Evolutionary conservation across 2,888 invertebrate genomes (phyloP).

Genomic region (Noctua fimbriata): DNA sequence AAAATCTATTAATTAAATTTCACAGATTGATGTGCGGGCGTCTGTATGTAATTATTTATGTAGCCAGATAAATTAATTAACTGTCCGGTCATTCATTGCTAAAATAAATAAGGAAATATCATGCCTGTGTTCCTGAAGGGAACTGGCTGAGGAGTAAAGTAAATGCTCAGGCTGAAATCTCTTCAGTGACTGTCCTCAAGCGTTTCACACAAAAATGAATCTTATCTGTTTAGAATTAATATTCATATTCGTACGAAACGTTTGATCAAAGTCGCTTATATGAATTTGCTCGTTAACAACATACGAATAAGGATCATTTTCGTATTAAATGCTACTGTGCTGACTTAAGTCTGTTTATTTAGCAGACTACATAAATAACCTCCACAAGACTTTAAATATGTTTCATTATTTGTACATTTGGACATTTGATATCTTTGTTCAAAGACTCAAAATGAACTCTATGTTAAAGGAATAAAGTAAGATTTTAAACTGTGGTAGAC

Average conservation of each 20-base stretch:
- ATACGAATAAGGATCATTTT: background rate
- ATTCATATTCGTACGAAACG: background rate
- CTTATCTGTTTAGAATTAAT: background rate
- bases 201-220: background rate
- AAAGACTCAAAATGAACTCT: constrained; percentile 57
- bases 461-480: constrained; percentile 43
- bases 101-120: background rate
- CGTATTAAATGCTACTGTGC: background rate
- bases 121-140: background rate
- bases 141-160: background rate
- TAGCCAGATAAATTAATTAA: constrained; percentile 6
- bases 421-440: constrained; percentile 46
- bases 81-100: background rate
- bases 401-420: constrained; percentile 61
- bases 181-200: background rate
- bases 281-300: background rate
- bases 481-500: constrained; percentile 62
- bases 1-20: too few relatives aligned
- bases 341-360: background rate
- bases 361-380: constrained; percentile 26
- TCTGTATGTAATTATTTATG: background rate
- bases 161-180: background rate
- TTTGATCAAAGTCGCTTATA: background rate
- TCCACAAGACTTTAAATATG: constrained; percentile 32
- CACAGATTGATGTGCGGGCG: too few relatives aligned